Evolutionary conservation across 2,888 invertebrate species (phyloP), one percentile per base, ranked within the genome.

Genomic region (Lepeophtheirus nordmannii): DNA sequence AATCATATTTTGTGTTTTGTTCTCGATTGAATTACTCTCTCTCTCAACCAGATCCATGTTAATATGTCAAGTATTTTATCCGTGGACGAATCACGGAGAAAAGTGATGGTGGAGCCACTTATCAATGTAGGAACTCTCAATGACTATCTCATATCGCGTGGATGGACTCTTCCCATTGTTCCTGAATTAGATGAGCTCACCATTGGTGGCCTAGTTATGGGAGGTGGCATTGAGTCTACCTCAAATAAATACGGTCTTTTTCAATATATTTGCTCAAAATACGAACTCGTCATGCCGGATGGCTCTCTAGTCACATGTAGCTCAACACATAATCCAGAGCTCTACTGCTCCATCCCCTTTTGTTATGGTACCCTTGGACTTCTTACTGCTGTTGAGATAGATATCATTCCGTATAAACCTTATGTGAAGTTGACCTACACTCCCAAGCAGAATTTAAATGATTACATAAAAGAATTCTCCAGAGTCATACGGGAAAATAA

Each of bases 321-420:
- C 62, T 81, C 83, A 82, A 80, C 82, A n/a, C 81, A 84, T 68
- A 83, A 86, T 71, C 74, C 83, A 2, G 86, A 87, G 69, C 74
- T 89, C 58, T 89, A 82, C 75, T 85, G 85, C 73, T 79, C 86
- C 1, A 79, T 87, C 5, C 88, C 88, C 0, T 88, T 87, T 87
- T 87, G 87, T 0, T 85, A 88, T 73, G 89, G 89, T 5, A 87
- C 87, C 0, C 76, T 89, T 10, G 88, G 88, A 20, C 86, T 89
- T 73, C 77, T 89, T 22, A 85, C 86, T 0, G 83, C 86, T 0
- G 86, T 82, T 0, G 83, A 84, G 71, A 81, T 89, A 58, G 80
- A 81, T 75, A 80, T 89, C 30, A 79, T 87, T 62, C 86, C 85
- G 1, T 84, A 85, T 38, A 60, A 60, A 38, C 30, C 30, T 20